Evolutionary conservation across 2,888 invertebrate species (phyloP), one percentile per base, ranked within the genome.

Genomic region (Nomada flava): DNA sequence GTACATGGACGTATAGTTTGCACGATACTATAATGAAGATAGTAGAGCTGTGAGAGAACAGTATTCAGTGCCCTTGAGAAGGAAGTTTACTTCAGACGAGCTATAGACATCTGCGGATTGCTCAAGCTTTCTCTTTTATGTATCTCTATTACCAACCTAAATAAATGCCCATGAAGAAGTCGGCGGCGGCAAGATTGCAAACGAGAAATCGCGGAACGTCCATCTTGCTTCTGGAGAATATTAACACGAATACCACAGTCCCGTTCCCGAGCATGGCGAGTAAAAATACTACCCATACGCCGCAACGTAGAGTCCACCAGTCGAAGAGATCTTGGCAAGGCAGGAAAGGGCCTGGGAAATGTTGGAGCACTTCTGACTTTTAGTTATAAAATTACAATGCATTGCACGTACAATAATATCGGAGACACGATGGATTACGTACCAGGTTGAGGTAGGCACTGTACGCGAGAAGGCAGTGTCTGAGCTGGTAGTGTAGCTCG

Each of bases 161-260:
- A 94, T 99, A 99, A 73, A 98, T 95, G 72, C 99, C 99, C 98
- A 99, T 99, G 94, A 98, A 98, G 94, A 99, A 98, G 94, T 99
- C 99, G 0, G 99, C 99, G 0, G 98, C 97, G 0, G 99, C 99
- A 85, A 99, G 95, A 94, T 99, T 99, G 93, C 98, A 98, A 78
- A 99, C 99, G 80, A 99, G 96, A 94, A 99, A 99, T 86, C 99
- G 95, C 2, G 99, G 99, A 52, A 99, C 98, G 94, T 99, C 98
- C 96, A 99, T 98, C 94, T 99, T 98, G 88, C 97, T 97, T 88
- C 98, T 96, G 75, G 98, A 97, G 94, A 97, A 98, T 86, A 98
- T 95, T 72, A 99, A 95, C 64, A 99, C 98, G 92, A 98, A 97
- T 18, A 99, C 98, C 13, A 99, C 99, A 0, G 98, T 98, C 63